Evolutionary conservation across 2,113 vertebrate genomes (phyloP).

Genomic region (Dipodomys ordii): DNA sequence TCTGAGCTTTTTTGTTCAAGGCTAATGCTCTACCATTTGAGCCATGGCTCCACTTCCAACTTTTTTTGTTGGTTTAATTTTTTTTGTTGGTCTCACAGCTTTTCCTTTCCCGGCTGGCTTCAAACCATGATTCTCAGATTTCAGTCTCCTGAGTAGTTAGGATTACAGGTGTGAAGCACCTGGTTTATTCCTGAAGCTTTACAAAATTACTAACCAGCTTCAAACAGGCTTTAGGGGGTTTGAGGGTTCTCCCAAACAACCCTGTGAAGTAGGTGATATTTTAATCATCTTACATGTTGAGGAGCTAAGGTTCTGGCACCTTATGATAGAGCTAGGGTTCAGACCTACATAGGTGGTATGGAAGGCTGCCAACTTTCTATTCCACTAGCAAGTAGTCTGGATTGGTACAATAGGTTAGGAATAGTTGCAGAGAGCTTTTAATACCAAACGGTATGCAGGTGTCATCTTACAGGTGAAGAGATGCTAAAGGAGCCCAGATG

Average conservation of each 20-base stretch:
- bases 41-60: no score
- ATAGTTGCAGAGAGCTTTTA: neutral
- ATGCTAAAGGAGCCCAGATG: neutral
- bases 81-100: no score
- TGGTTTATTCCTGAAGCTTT: neutral
- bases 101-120: no score
- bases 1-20: no score
- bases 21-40: no score
- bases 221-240: slow-evolving; percentile 31
- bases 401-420: neutral
- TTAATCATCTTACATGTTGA: slow-evolving; percentile 21
- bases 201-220: neutral
- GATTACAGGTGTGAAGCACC: neutral
- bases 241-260: neutral
- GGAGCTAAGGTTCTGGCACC: neutral
- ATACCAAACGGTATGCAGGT: neutral
- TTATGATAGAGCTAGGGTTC: neutral
- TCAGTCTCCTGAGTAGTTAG: no score
- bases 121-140: no score
- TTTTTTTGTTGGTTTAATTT: no score
- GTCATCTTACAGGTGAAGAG: neutral
- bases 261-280: slow-evolving; percentile 11
- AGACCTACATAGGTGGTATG: neutral
- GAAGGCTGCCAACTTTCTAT: neutral
- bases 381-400: neutral